A percentile compares a stretch with the other conserved stretches of the same genome.
Conservation (phyloP, 2,113 vertebrate species). For the Eidolon helvum region DNA sequence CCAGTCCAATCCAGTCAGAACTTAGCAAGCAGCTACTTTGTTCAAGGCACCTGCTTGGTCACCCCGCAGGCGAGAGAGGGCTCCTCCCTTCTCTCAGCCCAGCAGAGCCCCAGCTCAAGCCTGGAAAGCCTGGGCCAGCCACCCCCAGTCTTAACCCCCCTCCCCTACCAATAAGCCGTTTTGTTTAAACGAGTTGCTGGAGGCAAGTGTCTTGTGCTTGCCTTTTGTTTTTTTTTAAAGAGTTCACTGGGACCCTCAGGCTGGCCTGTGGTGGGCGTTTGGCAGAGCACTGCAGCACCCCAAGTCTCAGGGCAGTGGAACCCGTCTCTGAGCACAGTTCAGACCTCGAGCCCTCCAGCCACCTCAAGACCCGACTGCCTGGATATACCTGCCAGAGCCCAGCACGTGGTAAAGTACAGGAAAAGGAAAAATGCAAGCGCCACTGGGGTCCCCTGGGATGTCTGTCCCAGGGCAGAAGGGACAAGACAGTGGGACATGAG, state of each 20-base stretch:
- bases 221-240: not conserved
- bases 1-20: not conserved
- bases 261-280: not conserved
- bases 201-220: not conserved
- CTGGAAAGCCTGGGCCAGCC: not conserved
- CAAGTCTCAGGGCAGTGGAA: accelerated
- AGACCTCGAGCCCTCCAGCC: not conserved
- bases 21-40: not conserved
- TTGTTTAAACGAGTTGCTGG: not conserved
- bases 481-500: accelerated
- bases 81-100: not conserved
- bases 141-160: not conserved
- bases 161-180: too few relatives aligned
- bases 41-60: not conserved
- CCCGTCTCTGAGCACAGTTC: not conserved
- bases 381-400: not conserved
- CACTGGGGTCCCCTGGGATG: accelerated
- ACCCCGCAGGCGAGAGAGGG: accelerated
- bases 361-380: too few relatives aligned
- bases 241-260: accelerated
- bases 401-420: accelerated
- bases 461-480: not conserved
- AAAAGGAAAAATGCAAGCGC: not conserved
- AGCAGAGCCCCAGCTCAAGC: not conserved
- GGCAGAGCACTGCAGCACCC: not conserved